phyloP scores from a whole-genome alignment of 1,140 invertebrate species.

The Octopus sinensis region DNA sequence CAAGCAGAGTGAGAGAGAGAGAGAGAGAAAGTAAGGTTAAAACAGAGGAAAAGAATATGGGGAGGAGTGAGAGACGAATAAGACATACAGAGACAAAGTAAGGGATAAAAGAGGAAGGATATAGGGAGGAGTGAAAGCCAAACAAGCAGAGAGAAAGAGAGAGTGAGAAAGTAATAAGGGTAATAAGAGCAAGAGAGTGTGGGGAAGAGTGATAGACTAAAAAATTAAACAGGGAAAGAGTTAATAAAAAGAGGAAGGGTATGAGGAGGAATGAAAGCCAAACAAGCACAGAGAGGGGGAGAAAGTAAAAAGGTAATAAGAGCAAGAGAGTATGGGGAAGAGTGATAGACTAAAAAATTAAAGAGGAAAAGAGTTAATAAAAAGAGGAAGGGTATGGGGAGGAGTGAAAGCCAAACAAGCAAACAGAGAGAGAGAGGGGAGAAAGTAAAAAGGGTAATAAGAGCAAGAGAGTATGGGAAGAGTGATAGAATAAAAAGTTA shows the following conservation, averaged over 20 bases:
- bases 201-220: background rate
- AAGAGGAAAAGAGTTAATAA: background rate
- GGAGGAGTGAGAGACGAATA: background rate
- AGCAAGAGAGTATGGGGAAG: background rate
- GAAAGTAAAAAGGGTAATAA: background rate
- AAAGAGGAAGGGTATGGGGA: background rate
- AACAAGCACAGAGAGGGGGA: background rate
- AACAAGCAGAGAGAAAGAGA: background rate
- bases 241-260: background rate
- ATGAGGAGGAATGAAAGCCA: background rate
- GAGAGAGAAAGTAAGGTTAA: conserved; percentile 10
- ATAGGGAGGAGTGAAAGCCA: background rate
- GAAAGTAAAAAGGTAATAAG: background rate
- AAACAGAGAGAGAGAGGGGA: background rate
- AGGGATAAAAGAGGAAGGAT: background rate
- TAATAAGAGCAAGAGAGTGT: background rate
- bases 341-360: background rate
- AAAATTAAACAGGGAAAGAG: background rate
- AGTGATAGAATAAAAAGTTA: background rate
- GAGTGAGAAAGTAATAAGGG: background rate
- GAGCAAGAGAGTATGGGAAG: background rate
- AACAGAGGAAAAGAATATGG: background rate
- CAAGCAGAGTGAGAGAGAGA: no score
- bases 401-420: background rate
- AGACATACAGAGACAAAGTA: background rate